phyloP scores from a whole-genome alignment of 1,140 invertebrate species.

The Magallana angulata region DNA sequence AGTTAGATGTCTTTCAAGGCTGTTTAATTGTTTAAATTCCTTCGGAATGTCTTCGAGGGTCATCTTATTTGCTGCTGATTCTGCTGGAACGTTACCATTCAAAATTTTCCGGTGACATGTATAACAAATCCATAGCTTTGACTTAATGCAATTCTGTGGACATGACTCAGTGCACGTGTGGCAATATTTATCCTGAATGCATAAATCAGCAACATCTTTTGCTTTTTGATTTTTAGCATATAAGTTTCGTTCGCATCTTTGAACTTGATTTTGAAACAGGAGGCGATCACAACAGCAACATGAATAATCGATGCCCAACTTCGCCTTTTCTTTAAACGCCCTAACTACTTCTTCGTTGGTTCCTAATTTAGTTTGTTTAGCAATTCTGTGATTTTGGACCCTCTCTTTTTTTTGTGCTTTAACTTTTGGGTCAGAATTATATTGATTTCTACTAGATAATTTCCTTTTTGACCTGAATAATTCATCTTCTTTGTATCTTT shows the following conservation, averaged over 20 bases:
- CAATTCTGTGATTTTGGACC: too few relatives aligned
- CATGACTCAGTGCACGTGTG: background rate
- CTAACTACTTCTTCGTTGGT: background rate
- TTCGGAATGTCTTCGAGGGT: constrained; percentile 22
- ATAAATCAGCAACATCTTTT: background rate
- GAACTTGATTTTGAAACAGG: constrained; percentile 21
- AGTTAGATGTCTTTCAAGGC: constrained; percentile 18
- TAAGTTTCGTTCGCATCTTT: background rate
- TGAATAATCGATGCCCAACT: background rate
- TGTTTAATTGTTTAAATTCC: constrained; percentile 39
- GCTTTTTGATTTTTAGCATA: constrained; percentile 2
- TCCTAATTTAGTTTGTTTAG: too few relatives aligned
- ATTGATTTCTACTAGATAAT: background rate
- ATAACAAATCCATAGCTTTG: constrained; percentile 34
- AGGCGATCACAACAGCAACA: constrained; percentile 31
- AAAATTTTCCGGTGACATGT: constrained; percentile 34
- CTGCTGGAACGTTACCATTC: background rate
- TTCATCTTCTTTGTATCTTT: background rate
- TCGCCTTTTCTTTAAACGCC: background rate
- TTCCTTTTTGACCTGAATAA: background rate
- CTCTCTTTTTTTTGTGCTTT: background rate
- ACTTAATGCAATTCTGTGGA: background rate
- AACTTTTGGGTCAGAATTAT: background rate
- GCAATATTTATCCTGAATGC: constrained; percentile 32
- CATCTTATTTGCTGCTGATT: constrained; percentile 30